phyloP scores from a whole-genome alignment of 2,113 vertebrate species.

The Pitta sordida region DNA sequence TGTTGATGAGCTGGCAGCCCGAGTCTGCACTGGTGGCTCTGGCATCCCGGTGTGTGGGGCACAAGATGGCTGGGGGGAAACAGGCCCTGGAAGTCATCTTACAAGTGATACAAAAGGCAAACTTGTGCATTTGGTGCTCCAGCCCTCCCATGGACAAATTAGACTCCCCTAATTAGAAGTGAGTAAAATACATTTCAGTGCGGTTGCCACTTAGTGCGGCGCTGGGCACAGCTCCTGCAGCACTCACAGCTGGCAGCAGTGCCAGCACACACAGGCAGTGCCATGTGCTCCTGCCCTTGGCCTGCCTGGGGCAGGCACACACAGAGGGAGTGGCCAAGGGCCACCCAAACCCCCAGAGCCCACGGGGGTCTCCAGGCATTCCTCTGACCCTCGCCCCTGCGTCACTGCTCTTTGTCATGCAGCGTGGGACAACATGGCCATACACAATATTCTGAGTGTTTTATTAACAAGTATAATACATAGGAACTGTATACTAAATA shows the following conservation, averaged over 20 bases:
- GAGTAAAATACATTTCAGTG: background rate
- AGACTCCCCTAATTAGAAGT: background rate
- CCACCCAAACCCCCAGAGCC: background rate
- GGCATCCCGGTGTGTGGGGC: background rate
- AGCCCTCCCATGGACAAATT: background rate
- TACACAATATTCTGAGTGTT: constrained; percentile 66
- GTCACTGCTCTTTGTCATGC: background rate
- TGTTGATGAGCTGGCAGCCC: background rate
- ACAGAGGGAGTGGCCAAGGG: rapidly evolving
- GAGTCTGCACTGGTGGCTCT: rapidly evolving
- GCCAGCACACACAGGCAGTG: background rate
- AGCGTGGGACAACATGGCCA: background rate
- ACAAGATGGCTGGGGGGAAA: background rate
- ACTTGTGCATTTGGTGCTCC: rapidly evolving
- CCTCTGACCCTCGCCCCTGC: rapidly evolving
- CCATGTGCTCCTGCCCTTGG: background rate
- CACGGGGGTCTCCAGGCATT: background rate
- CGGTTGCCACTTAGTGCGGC: rapidly evolving
- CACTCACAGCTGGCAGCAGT: rapidly evolving
- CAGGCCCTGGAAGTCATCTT: rapidly evolving
- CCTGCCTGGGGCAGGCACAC: rapidly evolving
- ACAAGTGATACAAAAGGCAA: rapidly evolving
- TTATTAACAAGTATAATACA: constrained; percentile 91
- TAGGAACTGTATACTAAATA: constrained; percentile 68
- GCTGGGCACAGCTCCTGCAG: background rate